Evolutionary conservation across 2,113 vertebrate species (phyloP).

Genomic region (Xiphophorus maculatus): DNA sequence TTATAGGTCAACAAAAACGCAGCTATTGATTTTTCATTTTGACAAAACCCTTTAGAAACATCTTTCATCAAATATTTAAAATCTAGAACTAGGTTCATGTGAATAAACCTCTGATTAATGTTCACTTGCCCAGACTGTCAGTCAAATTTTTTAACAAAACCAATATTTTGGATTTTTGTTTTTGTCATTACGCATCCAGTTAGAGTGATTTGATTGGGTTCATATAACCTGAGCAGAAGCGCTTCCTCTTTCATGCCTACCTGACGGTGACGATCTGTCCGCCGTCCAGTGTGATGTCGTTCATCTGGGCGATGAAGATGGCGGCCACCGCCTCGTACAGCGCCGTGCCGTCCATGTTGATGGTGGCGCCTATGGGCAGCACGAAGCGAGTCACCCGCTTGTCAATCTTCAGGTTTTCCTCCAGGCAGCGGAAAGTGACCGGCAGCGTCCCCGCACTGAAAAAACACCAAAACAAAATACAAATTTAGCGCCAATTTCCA

Average conservation of each 20-base stretch:
- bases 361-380: slow-evolving; percentile 86
- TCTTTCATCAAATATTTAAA: too few species aligned
- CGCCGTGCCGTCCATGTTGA: slow-evolving; percentile 88
- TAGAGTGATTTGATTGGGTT: not conserved
- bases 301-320: slow-evolving; percentile 90
- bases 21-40: too few species aligned
- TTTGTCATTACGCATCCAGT: not conserved
- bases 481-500: not conserved
- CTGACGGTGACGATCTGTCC: slow-evolving; percentile 87
- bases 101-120: too few species aligned
- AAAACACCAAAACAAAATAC: not conserved
- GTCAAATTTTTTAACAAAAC: not conserved
- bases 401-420: slow-evolving; percentile 85
- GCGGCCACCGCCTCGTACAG: slow-evolving; percentile 87
- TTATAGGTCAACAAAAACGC: too few species aligned
- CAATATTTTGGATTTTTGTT: not conserved
- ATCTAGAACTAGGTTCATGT: too few species aligned
- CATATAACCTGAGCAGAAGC: not conserved
- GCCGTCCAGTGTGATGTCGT: slow-evolving; percentile 79
- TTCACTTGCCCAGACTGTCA: too few species aligned
- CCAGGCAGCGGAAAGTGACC: slow-evolving; percentile 86
- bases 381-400: slow-evolving; percentile 86
- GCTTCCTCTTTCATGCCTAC: slow-evolving; percentile 44
- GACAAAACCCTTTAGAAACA: too few species aligned
- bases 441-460: slow-evolving; percentile 84